A percentile compares a stretch with the other conserved stretches of the same genome.
phyloP scores from a whole-genome alignment of 2,888 invertebrate species.

The Leucophenga montana region DNA sequence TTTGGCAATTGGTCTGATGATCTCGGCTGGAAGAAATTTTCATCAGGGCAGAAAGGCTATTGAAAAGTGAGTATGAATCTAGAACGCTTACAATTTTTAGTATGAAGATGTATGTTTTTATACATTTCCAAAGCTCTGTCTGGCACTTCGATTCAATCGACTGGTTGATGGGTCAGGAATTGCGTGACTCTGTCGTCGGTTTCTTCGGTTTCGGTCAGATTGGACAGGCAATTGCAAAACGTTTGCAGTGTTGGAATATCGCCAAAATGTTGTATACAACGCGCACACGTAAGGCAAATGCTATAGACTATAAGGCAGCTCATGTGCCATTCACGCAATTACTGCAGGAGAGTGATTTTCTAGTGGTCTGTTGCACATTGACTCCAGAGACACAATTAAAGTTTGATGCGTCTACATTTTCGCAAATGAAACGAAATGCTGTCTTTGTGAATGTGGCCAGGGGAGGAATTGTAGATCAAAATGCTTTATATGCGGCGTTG shows the following conservation, averaged over 20 bases:
- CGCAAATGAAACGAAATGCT: slow-evolving; percentile 88
- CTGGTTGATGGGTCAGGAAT: slow-evolving; percentile 86
- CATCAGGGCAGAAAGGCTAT: slow-evolving; percentile 82
- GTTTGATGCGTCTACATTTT: slow-evolving; percentile 85
- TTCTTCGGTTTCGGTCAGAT: slow-evolving; percentile 90
- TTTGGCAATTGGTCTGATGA: slow-evolving; percentile 82
- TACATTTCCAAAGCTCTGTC: slow-evolving; percentile 73
- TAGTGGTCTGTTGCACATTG: slow-evolving; percentile 86
- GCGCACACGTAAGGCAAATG: slow-evolving; percentile 77
- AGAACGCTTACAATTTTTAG: not conserved
- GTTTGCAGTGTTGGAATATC: slow-evolving; percentile 84
- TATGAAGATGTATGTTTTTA: not conserved
- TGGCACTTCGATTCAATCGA: slow-evolving; percentile 81
- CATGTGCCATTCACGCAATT: slow-evolving; percentile 83
- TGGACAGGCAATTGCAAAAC: slow-evolving; percentile 84
- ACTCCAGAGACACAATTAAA: slow-evolving; percentile 84
- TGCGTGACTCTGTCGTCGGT: slow-evolving; percentile 86
- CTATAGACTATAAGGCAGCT: slow-evolving; percentile 79
- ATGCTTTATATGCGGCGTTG: slow-evolving; percentile 85
- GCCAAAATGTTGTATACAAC: slow-evolving; percentile 83
- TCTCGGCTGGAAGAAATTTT: slow-evolving; percentile 84
- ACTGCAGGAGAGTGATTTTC: slow-evolving; percentile 85
- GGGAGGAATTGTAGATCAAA: slow-evolving; percentile 85
- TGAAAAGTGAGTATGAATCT: slow-evolving; percentile 71
- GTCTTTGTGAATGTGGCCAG: slow-evolving; percentile 92